A percentile compares a stretch with the other conserved stretches of the same genome.
Evolutionary conservation across 1,140 invertebrate genomes (phyloP).

Genomic region (Callitettix versicolor): DNA sequence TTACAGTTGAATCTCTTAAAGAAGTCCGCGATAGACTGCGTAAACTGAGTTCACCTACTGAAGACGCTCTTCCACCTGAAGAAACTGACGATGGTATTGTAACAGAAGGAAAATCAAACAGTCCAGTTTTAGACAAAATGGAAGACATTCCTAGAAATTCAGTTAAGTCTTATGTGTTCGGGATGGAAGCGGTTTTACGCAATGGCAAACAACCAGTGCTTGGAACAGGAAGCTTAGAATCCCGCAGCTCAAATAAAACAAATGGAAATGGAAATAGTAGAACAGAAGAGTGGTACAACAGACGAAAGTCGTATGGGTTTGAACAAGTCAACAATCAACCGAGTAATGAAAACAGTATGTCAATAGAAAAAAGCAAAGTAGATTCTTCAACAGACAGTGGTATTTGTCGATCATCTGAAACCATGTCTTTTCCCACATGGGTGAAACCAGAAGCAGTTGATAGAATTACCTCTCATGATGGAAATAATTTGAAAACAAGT

Average conservation of each 20-base stretch:
- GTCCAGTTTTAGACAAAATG: constrained; percentile 2
- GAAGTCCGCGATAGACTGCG: constrained; percentile 42
- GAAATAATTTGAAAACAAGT: constrained; percentile 20
- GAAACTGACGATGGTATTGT: constrained; percentile 37
- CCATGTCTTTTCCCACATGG: constrained; percentile 29
- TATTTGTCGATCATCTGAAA: constrained; percentile 54
- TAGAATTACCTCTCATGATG: background rate
- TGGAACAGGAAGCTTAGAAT: constrained; percentile 45
- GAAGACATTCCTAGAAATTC: constrained; percentile 20
- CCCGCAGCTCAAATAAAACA: constrained; percentile 33
- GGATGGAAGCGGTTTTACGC: constrained; percentile 32
- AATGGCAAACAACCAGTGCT: constrained; percentile 28
- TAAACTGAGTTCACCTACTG: constrained; percentile 23
- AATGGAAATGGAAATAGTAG: constrained; percentile 33
- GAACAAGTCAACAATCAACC: constrained; percentile 46
- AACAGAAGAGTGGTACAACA: constrained; percentile 51
- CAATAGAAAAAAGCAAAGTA: constrained; percentile 22
- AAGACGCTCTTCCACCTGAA: constrained; percentile 20
- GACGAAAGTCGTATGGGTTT: constrained; percentile 61
- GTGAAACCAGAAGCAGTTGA: constrained; percentile 2
- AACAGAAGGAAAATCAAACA: constrained; percentile 27
- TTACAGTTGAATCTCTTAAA: constrained; percentile 45
- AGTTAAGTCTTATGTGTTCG: constrained; percentile 34
- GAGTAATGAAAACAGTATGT: constrained; percentile 31
- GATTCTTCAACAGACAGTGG: constrained; percentile 54